Evolutionary conservation across 2,113 vertebrate species (phyloP).

Genomic region (Pipa parva): DNA sequence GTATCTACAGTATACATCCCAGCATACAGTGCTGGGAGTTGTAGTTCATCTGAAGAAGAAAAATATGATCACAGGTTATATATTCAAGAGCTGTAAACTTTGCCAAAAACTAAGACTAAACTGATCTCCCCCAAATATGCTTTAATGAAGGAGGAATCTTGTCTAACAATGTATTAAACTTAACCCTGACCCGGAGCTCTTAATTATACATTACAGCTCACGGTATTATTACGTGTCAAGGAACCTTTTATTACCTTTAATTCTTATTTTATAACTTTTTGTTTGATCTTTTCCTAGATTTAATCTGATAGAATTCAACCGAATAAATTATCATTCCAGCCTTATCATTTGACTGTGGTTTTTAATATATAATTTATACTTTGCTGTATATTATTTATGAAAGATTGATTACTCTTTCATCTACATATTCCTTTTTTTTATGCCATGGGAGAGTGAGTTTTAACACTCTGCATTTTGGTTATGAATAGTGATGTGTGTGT

Average conservation of each 20-base stretch:
- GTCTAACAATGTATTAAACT: constrained; percentile 43
- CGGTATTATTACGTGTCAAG: constrained; percentile 50
- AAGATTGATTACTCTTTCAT: constrained; percentile 63
- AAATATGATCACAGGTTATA: too few species aligned
- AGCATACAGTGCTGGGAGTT: too few species aligned
- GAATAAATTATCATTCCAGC: constrained; percentile 66
- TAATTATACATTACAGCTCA: constrained; percentile 53
- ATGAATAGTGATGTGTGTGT: not conserved
- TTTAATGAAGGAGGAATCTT: not conserved
- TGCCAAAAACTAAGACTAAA: too few species aligned
- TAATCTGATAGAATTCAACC: constrained; percentile 63
- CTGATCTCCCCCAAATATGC: not conserved
- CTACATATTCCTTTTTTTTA: constrained; percentile 61
- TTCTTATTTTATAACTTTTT: constrained; percentile 72
- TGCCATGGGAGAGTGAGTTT: constrained; percentile 48
- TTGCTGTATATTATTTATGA: constrained; percentile 67
- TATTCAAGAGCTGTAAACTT: too few species aligned
- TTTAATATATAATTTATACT: constrained; percentile 59
- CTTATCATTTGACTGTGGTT: constrained; percentile 57
- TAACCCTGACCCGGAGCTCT: constrained; percentile 51
- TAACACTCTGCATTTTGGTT: constrained; percentile 46
- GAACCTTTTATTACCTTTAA: constrained; percentile 63
- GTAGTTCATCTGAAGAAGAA: too few species aligned
- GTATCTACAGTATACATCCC: too few species aligned
- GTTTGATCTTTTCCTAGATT: constrained; percentile 69